Evolutionary conservation across 2,797 vertebrate species (phyloP), one percentile per base, ranked within the genome.

Genomic region (Ciconia nigra): DNA sequence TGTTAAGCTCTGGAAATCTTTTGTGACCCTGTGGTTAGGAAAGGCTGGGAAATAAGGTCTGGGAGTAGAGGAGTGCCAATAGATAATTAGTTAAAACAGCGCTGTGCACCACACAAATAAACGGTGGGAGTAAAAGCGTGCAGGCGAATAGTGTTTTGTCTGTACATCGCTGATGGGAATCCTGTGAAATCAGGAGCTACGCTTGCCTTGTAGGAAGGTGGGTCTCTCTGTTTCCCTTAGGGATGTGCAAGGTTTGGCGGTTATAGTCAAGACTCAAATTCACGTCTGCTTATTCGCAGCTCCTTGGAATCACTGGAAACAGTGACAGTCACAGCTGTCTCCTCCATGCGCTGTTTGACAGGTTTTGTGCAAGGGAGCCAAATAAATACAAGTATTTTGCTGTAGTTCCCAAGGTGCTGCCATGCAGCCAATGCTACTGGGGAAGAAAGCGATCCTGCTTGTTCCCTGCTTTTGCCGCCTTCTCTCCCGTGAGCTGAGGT

Each of bases 381-480:
- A 47, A 39, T 16, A 63, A 83, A 70, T 49, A 14, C 11, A 21
- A 59, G 35, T 18, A 7, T 52, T 70, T 54, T 35, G 33, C 62
- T 41, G 24, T 18, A 13, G 24, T 52, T 69, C 49, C 62, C 31
- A 14, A 37, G 37, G 12, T 33, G 67, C 57, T 55, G 82, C 49
- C 11, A 2, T 8, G 31, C 49, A 62, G 44, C 46, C 33, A 7
- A 5, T 1, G 5, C 58, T 71, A 7, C 52, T 0, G 5, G 54
- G 33, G 44, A 49, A n/a, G 18, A 51, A 26, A 18, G 24, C 1
- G 13, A 3, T 62, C 44, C 46, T 51, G 29, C 52, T 19, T 19
- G 18, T 55, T 33, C 52, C 29, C 54, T 55, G 58, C 28, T 39
- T 57, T 29, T 35, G 33, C 52, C 35, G 44, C 42, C 33, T 11